phyloP scores from a whole-genome alignment of 2,888 invertebrate species.

The Frankliniella fusca region DNA sequence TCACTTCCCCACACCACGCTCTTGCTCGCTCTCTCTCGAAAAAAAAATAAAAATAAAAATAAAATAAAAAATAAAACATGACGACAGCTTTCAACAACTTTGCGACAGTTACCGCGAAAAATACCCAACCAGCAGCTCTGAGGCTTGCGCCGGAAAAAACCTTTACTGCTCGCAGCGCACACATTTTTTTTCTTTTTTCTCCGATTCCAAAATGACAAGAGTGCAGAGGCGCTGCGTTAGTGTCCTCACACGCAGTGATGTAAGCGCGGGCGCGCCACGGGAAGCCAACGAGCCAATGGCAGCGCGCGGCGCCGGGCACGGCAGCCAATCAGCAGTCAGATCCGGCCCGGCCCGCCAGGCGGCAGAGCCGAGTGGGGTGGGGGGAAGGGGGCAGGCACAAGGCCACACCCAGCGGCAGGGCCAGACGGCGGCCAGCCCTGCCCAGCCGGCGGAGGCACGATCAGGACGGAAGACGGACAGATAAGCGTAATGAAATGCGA shows the following conservation, averaged over 20 bases:
- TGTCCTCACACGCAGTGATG: not conserved
- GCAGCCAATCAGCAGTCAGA: not conserved
- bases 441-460: not conserved
- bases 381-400: not conserved
- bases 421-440: not conserved
- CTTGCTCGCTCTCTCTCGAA: too few relatives aligned
- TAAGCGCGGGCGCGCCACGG: not conserved
- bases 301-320: not conserved
- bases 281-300: not conserved
- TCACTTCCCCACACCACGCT: too few relatives aligned
- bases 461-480: not conserved
- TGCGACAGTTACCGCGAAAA: not conserved
- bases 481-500: slow-evolving; percentile 5
- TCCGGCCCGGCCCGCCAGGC: not conserved
- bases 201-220: too few relatives aligned
- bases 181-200: too few relatives aligned
- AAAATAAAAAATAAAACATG: too few relatives aligned
- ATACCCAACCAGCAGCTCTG: not conserved
- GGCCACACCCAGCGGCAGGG: not conserved
- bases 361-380: not conserved
- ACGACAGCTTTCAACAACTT: too few relatives aligned
- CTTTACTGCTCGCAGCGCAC: not conserved
- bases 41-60: too few relatives aligned
- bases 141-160: not conserved
- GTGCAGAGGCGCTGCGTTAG: too few relatives aligned